Base-by-base conservation (phyloP, 2,797 vertebrate species). In the Myotis findleyi region DNA sequence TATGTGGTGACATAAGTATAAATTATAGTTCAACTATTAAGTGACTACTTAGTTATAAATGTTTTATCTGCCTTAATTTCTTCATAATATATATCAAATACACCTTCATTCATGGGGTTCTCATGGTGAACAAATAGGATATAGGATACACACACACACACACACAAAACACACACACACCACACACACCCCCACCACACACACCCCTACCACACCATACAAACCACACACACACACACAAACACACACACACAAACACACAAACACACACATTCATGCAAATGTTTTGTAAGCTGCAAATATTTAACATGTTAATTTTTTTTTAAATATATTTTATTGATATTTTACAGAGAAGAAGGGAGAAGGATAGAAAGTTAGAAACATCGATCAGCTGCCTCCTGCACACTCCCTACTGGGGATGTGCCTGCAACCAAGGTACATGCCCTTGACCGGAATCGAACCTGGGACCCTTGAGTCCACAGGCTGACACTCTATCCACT, bases 61-160 rank as follows among this genome's bases (percentile, higher is more conserved):
- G 66, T 57, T 89, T 87, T 64, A 77, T 21, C n/a, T 59, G 3
- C 55, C 49, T 79, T 75, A 79, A 76, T 81, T 75, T 68, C 20
- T 79, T 89, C 27, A 33, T 82, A 64, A 62, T 18, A 73, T 3
- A 4, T 3, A 73, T 41, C 2, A 76, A 89, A 14, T 51, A 71
- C 62, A 27, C 6, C 17, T 73, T 93, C 82, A 30, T 75, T 49
- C 27, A 64, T n/a, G n/a, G 38, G 8, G 1, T 76, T 44, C 14
- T 85, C 5, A 68, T 44, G 6, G 73, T 23, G 23, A 59, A 89
- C 25, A 80, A 83, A n/a, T n/a, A 47, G 47, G 47, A 47, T 47
- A 47, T 44, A 57, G 9, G 20, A 25, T 38, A 87, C 5, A 51
- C 0, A 85, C 33, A 68, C 16, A 69, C 0, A 38, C 38, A 36